These are phyloP conservation scores for Pachliopta kotzebuea DNA, from an alignment of 2,888 invertebrate species.

Conservation along the genomic window DNA sequence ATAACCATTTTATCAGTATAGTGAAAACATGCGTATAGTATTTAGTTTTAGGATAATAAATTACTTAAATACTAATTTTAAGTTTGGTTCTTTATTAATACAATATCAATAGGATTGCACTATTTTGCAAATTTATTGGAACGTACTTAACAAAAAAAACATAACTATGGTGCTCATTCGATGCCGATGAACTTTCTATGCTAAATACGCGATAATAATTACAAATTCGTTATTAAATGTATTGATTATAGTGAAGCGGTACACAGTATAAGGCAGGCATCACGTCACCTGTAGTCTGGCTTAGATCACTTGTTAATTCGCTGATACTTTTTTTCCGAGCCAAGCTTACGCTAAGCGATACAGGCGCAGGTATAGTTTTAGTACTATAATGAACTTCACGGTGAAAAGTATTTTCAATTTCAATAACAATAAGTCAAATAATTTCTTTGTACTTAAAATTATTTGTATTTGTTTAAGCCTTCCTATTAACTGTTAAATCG, in stretches of 20 bases:
- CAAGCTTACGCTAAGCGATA: conserved; percentile 20
- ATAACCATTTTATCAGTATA: conserved; percentile 81
- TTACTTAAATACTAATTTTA: conserved; percentile 80
- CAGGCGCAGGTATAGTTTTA: conserved; percentile 20
- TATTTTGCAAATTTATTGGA: conserved; percentile 76
- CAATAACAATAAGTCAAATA: conserved; percentile 7
- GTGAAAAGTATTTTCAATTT: conserved; percentile 3
- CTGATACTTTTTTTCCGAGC: conserved; percentile 3
- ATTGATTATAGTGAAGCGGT: conserved; percentile 66
- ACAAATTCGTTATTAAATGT: conserved; percentile 64
- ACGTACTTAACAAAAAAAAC: conserved; percentile 54
- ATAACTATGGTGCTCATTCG: conserved; percentile 69
- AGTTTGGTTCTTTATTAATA: conserved; percentile 82
- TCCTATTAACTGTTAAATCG: conserved; percentile 30
- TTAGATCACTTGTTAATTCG: conserved; percentile 38
- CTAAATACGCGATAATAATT: conserved; percentile 63
- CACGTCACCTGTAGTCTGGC: conserved; percentile 47
- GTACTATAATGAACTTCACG: conserved; percentile 6
- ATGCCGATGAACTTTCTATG: conserved; percentile 80
- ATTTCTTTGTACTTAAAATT: conserved; percentile 25
- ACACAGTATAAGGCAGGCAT: conserved; percentile 73
- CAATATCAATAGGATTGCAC: conserved; percentile 80
- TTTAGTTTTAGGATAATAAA: conserved; percentile 80
- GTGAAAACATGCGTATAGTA: conserved; percentile 82
- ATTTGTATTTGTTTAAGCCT: conserved; percentile 37